phyloP scores from a whole-genome alignment of 2,113 vertebrate genomes.

The Pterocles burchelli region DNA sequence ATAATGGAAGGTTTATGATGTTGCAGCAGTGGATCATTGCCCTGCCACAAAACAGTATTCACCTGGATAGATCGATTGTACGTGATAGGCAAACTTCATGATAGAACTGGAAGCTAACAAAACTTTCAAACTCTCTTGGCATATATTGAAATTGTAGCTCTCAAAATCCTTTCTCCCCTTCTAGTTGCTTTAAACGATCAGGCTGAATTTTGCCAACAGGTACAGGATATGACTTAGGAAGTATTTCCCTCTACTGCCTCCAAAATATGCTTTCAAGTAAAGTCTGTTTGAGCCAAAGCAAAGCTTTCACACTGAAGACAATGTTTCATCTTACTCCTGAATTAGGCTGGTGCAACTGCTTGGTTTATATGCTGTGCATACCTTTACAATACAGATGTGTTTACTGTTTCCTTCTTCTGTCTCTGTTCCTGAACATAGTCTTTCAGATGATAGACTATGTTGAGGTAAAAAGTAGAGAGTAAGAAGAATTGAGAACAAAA shows the following conservation, averaged over 20 bases:
- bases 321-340: background rate
- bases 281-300: background rate
- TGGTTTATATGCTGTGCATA: constrained; percentile 38
- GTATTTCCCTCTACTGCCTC: background rate
- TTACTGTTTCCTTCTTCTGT: constrained; percentile 19
- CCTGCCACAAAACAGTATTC: background rate
- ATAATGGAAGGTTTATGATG: background rate
- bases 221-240: background rate
- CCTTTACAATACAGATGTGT: constrained; percentile 17
- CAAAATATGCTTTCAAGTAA: background rate
- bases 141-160: background rate
- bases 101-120: background rate
- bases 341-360: constrained; percentile 38
- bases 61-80: background rate
- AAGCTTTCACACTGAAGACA: background rate
- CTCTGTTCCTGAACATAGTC: constrained; percentile 19
- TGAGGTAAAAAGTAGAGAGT: background rate
- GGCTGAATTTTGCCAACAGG: background rate
- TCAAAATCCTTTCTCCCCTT: background rate
- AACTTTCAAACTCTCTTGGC: background rate
- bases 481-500: background rate
- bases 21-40: background rate
- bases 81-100: background rate
- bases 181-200: background rate
- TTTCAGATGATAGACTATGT: background rate